Evolutionary conservation across 1,140 invertebrate genomes (phyloP).

Genomic region (Euwallacea fornicatus): DNA sequence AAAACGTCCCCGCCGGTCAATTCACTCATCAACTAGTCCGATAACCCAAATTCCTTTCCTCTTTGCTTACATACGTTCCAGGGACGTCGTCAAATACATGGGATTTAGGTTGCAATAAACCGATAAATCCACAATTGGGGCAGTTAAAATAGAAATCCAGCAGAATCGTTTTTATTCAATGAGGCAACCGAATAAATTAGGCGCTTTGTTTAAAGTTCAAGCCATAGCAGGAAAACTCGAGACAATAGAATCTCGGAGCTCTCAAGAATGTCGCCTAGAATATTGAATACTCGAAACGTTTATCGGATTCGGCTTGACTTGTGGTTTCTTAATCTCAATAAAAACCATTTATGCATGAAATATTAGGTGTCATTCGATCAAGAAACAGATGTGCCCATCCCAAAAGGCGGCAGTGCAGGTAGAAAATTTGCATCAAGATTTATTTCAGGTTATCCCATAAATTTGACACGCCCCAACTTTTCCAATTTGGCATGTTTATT

Average conservation of each 20-base stretch:
- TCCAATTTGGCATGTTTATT: conserved; percentile 39
- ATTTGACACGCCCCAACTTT: conserved; percentile 37
- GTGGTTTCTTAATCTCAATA: neutral
- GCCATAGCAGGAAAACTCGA: conserved; percentile 24
- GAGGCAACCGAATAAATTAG: conserved; percentile 32
- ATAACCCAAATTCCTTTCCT: conserved; percentile 26
- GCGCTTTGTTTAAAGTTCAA: conserved; percentile 31
- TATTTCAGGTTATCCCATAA: conserved; percentile 35
- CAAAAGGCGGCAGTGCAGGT: conserved; percentile 23
- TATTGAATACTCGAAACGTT: neutral
- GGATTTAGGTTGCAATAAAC: conserved; percentile 33
- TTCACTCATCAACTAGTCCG: conserved; percentile 26
- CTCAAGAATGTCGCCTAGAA: neutral
- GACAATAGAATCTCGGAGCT: conserved; percentile 16
- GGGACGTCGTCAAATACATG: conserved; percentile 22
- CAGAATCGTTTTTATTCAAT: conserved; percentile 33
- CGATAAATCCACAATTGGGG: conserved; percentile 32
- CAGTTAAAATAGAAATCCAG: conserved; percentile 29
- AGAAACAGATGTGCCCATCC: conserved; percentile 20
- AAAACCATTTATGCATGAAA: neutral
- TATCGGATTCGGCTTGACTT: neutral
- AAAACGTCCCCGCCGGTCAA: conserved; percentile 26
- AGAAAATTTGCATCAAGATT: conserved; percentile 38
- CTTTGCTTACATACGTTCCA: conserved; percentile 14
- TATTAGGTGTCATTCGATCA: conserved; percentile 24